Evolutionary conservation across 2,113 vertebrate species (phyloP).

Genomic region (Dromaius novaehollandiae): DNA sequence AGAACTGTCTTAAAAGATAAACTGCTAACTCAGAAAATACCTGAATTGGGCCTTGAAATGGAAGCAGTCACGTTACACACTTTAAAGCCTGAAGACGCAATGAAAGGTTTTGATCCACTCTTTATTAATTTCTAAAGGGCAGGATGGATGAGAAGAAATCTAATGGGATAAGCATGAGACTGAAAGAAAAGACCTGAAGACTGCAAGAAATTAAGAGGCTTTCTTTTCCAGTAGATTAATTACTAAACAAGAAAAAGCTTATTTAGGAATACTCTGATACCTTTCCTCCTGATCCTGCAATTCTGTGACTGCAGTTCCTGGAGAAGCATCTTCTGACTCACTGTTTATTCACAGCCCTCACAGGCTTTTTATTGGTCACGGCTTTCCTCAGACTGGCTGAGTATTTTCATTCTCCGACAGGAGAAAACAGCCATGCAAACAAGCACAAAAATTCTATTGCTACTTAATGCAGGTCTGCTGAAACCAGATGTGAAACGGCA

Average conservation of each 20-base stretch:
- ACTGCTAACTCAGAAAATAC: background rate
- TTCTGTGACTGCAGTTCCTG: background rate
- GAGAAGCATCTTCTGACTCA: background rate
- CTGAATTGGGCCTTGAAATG: background rate
- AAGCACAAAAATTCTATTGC: background rate
- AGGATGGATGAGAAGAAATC: conserved; percentile 45
- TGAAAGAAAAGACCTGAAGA: conserved; percentile 52
- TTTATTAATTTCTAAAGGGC: conserved; percentile 67
- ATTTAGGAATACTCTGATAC: conserved; percentile 17
- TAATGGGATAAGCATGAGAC: conserved; percentile 33
- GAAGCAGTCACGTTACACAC: background rate
- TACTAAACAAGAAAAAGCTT: conserved; percentile 53
- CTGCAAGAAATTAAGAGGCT: conserved; percentile 40
- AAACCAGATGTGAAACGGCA: background rate
- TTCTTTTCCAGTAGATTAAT: conserved; percentile 43
- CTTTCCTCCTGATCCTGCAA: background rate
- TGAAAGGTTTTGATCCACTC: conserved; percentile 39
- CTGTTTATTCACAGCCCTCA: background rate
- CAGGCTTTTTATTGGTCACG: background rate
- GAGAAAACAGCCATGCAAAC: background rate
- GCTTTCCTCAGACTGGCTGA: background rate
- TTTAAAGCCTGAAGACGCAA: conserved; percentile 28
- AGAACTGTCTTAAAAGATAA: conserved; percentile 12
- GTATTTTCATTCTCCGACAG: background rate
- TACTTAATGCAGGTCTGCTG: background rate